Evolutionary conservation across 2,113 vertebrate species (phyloP), one percentile per base, ranked within the genome.

Genomic region (Phodopus roborovskii): DNA sequence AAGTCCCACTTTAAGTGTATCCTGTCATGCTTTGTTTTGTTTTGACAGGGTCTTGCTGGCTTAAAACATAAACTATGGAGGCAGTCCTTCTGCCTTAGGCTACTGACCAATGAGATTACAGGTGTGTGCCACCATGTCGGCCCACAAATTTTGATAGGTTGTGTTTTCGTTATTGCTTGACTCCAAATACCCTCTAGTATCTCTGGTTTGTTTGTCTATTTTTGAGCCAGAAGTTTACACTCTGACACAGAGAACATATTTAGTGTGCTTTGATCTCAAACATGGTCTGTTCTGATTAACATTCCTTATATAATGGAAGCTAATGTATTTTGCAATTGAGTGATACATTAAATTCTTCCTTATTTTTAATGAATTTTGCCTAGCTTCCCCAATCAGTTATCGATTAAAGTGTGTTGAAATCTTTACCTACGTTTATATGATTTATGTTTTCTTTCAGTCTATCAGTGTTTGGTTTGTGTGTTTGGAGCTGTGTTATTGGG

Each of bases 161-260:
- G 1, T 73, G 77, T 81, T 94, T 78, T 95, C 83, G 28, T 91
- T 94, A 89, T 60, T 70, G 9, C 58, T 95, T 9, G 50, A 24
- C 82, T 92, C n/a, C 90, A 92, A 92, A 91, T 90, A 91, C 88
- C 91, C n/a, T 91, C 20, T 81, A 85, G 88, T 58, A 5, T 84
- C n/a, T 19, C 26, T 95, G 42, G 9, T 53, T 48, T 88, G 24
- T 73, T 58, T 17, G 20, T 33, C 45, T 84, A 58, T 79, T 39
- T 83, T 45, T 58, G 48, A 82, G 78, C 5, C 42, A 16, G n/a
- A 48, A 74, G 24, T 78, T 93, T 91, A 22, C 5, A 24, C 82
- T 94, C 90, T 95, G 95, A 26, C 92, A 62, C 30, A 88, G 71
- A 85, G 58, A 84, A 81, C 12, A 42, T 64, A 22, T 91, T 58